These are phyloP conservation scores for Drosophila guanche DNA, from an alignment of 1,140 invertebrate genomes.

Conservation along the genomic window DNA sequence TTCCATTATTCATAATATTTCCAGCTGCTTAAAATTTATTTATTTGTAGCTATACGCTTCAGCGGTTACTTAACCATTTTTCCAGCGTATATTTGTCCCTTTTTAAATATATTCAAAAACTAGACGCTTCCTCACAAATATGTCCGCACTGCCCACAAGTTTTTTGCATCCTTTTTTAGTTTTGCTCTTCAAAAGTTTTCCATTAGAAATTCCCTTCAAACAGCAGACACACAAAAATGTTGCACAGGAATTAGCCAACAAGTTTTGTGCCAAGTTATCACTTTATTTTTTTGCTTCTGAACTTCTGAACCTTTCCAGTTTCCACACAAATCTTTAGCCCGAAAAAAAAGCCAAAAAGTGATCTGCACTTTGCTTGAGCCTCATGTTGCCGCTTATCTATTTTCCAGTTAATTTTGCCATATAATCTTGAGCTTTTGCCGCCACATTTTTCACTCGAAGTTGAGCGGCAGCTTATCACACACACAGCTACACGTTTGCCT, in stretches of 20 bases:
- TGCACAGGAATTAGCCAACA: conserved; percentile 9
- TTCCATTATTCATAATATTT: no score
- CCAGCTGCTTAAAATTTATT: no score
- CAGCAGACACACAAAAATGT: background rate
- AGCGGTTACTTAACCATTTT: no score
- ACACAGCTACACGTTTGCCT: background rate
- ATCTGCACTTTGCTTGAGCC: background rate
- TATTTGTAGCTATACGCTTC: no score
- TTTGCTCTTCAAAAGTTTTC: background rate
- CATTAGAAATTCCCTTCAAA: background rate
- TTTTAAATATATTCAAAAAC: no score
- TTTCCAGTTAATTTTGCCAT: conserved; percentile 17
- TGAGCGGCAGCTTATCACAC: conserved; percentile 26
- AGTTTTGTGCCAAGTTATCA: conserved; percentile 4
- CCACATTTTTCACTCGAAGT: conserved; percentile 24
- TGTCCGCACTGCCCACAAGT: background rate
- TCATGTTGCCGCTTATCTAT: conserved; percentile 5
- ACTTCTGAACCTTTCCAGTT: conserved; percentile 1
- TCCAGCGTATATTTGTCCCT: no score
- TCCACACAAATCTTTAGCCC: no score
- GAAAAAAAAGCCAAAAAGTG: background rate
- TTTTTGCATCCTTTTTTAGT: background rate
- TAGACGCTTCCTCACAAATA: no score
- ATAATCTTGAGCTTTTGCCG: conserved; percentile 25
- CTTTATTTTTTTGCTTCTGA: conserved; percentile 1